These are phyloP conservation scores for Bibio marci DNA, from an alignment of 2,888 invertebrate genomes.

Conservation along the genomic window DNA sequence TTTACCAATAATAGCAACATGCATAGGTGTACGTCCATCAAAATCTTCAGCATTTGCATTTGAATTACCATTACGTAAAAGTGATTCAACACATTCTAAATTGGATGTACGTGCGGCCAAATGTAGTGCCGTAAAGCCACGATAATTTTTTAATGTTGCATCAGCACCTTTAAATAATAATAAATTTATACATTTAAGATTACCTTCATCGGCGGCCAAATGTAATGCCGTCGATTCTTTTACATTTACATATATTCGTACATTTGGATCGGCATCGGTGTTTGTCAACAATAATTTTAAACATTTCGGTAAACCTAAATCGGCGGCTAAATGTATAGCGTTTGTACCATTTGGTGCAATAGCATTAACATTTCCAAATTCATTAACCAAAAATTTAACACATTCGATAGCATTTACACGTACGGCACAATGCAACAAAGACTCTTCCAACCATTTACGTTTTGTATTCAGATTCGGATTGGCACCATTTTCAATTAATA, in stretches of 20 bases:
- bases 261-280: conserved; percentile 52
- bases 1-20: conserved; percentile 61
- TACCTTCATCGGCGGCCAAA: conserved; percentile 76
- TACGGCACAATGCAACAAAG: conserved; percentile 69
- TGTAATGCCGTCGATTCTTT: conserved; percentile 67
- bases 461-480: conserved; percentile 47
- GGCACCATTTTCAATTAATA: conserved; percentile 58
- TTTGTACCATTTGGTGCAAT: conserved; percentile 61
- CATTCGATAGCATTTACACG: conserved; percentile 71
- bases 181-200: conserved; percentile 61
- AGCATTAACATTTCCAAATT: conserved; percentile 59
- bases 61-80: conserved; percentile 55
- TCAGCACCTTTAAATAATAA: conserved; percentile 59
- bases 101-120: conserved; percentile 66
- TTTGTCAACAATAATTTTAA: conserved; percentile 57
- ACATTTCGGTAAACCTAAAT: conserved; percentile 57
- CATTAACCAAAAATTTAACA: conserved; percentile 52
- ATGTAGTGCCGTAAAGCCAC: conserved; percentile 74
- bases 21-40: conserved; percentile 64
- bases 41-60: conserved; percentile 66
- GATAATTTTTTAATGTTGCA: conserved; percentile 52
- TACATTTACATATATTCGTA: conserved; percentile 47
- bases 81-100: conserved; percentile 61
- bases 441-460: conserved; percentile 48
- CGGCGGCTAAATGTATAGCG: conserved; percentile 65